phyloP scores from a whole-genome alignment of 2,797 vertebrate genomes.

The Poecilia gillii region DNA sequence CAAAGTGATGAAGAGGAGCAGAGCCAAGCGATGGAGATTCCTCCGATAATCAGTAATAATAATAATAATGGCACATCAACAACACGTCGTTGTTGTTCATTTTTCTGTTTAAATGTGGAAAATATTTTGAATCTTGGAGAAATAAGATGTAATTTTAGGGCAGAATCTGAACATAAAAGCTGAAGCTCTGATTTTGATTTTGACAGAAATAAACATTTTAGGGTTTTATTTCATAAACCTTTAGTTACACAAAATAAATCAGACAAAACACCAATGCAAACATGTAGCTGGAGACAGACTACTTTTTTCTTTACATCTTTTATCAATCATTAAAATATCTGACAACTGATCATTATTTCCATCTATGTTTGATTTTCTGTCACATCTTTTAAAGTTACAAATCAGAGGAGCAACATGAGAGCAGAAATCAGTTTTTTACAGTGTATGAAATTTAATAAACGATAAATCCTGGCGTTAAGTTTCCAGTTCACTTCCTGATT shows the following conservation, averaged over 20 bases:
- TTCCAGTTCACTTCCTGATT: not conserved
- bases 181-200: not conserved
- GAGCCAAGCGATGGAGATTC: not conserved
- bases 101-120: not conserved
- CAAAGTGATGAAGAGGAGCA: slow-evolving; percentile 3
- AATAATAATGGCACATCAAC: slow-evolving; percentile 4
- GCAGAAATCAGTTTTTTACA: not conserved
- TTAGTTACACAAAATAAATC: slow-evolving; percentile 6
- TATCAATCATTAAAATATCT: slow-evolving; percentile 1
- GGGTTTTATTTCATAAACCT: not conserved
- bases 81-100: not conserved
- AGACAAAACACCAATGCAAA: not conserved
- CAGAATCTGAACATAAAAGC: not conserved
- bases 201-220: not conserved
- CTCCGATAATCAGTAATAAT: not conserved
- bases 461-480: not conserved
- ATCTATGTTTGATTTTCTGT: not conserved
- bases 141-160: not conserved
- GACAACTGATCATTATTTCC: not conserved
- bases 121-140: not conserved
- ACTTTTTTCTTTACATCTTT: slow-evolving; percentile 1
- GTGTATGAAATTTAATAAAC: not conserved
- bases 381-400: not conserved
- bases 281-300: not conserved
- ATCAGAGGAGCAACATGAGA: not conserved